phyloP scores from a whole-genome alignment of 2,797 vertebrate genomes.

The Catostomus latipinnis region DNA sequence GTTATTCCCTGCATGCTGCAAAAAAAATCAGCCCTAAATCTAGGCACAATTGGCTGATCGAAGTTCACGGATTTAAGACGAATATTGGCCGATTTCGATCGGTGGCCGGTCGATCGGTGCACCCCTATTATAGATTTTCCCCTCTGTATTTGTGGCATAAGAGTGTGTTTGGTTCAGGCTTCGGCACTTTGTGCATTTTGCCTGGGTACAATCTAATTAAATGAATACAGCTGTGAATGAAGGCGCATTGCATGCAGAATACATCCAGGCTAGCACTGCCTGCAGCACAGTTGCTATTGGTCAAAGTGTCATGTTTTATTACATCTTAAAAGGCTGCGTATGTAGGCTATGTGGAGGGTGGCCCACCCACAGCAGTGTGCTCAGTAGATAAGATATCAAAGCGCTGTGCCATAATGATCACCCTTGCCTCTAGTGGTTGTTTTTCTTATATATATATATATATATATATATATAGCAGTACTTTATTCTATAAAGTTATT shows the following conservation, averaged over 20 bases:
- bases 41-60: no score
- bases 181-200: neutral
- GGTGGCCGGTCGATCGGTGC: no score
- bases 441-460: no score
- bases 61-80: no score
- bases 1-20: no score
- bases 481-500: no score
- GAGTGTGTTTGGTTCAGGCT: neutral
- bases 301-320: neutral
- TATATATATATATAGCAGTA: no score
- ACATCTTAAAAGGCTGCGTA: neutral
- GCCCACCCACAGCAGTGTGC: neutral
- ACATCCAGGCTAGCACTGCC: no score
- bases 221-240: neutral
- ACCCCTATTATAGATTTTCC: neutral
- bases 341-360: neutral
- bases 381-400: conserved; percentile 42
- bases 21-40: no score
- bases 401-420: neutral
- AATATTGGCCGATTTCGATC: no score
- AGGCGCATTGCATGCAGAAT: no score
- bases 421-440: neutral
- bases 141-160: conserved; percentile 8
- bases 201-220: neutral
- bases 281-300: neutral